Evolutionary conservation across 1,140 invertebrate genomes (phyloP).

Genomic region (Sminthurinus signatus): DNA sequence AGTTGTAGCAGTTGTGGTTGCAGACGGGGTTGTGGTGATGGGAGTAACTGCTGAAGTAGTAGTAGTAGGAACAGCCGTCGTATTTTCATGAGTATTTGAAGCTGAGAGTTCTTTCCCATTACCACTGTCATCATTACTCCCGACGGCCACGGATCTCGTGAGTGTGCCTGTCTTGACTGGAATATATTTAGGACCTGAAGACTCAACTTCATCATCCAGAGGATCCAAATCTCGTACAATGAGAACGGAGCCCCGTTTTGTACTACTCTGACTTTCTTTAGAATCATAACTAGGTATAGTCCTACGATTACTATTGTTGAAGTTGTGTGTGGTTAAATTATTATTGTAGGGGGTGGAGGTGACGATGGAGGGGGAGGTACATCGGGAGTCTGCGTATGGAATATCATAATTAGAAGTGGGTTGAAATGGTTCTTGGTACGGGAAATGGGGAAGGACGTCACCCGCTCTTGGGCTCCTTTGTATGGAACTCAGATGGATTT

Average conservation of each 20-base stretch:
- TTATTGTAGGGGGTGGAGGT: constrained; percentile 19
- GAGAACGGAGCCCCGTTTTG: constrained; percentile 23
- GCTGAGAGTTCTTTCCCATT: constrained; percentile 2
- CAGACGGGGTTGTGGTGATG: neutral
- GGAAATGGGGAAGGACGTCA: constrained; percentile 24
- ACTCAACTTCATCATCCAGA: constrained; percentile 27
- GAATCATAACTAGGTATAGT: constrained; percentile 1
- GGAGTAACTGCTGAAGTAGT: neutral
- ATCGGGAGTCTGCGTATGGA: constrained; percentile 37
- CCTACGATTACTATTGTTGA: constrained; percentile 9
- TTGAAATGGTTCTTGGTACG: constrained; percentile 30
- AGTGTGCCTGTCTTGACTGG: constrained; percentile 36
- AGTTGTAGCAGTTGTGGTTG: no score
- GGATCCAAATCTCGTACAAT: constrained; percentile 38
- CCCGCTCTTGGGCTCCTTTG: constrained; percentile 21
- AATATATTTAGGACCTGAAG: constrained; percentile 22
- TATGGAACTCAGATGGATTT: constrained; percentile 25
- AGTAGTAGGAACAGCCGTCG: neutral
- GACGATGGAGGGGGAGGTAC: constrained; percentile 32
- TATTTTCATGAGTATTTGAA: neutral
- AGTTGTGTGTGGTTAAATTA: constrained; percentile 20
- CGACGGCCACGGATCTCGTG: constrained; percentile 37
- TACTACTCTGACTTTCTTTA: neutral
- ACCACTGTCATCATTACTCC: neutral
- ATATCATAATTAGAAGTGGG: constrained; percentile 28